Evolutionary conservation across 2,797 vertebrate genomes (phyloP).

Genomic region (Takifugu rubripes): DNA sequence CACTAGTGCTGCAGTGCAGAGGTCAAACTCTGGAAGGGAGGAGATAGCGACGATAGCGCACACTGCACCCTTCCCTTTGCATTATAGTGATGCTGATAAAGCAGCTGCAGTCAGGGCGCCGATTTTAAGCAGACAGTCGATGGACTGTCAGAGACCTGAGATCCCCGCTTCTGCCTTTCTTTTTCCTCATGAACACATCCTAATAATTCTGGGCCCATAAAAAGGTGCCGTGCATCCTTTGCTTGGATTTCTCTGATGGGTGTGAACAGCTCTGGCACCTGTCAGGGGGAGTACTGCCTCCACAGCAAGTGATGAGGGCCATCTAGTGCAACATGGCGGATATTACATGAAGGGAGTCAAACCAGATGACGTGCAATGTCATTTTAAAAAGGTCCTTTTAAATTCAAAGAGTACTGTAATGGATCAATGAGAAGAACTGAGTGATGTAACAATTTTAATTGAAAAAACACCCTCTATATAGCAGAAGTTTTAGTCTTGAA

Average conservation of each 20-base stretch:
- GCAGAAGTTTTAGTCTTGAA: no score
- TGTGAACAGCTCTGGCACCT: constrained; percentile 32
- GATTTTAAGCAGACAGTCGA: constrained; percentile 9
- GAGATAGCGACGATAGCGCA: constrained; percentile 20
- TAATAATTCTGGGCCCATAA: constrained; percentile 14
- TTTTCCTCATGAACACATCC: constrained; percentile 1
- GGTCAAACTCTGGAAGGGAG: constrained; percentile 50
- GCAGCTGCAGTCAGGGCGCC: background rate
- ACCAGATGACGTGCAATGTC: background rate
- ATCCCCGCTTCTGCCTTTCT: background rate
- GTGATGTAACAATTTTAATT: background rate
- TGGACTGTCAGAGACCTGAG: no score
- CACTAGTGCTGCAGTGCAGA: constrained; percentile 48
- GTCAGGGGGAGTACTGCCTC: background rate
- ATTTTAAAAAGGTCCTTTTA: background rate
- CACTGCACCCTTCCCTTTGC: constrained; percentile 4
- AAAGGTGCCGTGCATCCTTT: background rate
- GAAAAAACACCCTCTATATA: no score
- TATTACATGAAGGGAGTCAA: constrained; percentile 63
- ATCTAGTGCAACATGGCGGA: constrained; percentile 61
- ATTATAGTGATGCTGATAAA: constrained; percentile 19
- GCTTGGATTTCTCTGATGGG: constrained; percentile 13
- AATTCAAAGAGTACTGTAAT: background rate
- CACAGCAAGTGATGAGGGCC: constrained; percentile 56
- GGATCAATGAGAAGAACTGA: no score